A percentile compares a stretch with the other conserved stretches of the same genome.
These are phyloP conservation scores for Rhinichthys klamathensis DNA, from an alignment of 2,113 vertebrate genomes.

Conservation along the genomic window DNA sequence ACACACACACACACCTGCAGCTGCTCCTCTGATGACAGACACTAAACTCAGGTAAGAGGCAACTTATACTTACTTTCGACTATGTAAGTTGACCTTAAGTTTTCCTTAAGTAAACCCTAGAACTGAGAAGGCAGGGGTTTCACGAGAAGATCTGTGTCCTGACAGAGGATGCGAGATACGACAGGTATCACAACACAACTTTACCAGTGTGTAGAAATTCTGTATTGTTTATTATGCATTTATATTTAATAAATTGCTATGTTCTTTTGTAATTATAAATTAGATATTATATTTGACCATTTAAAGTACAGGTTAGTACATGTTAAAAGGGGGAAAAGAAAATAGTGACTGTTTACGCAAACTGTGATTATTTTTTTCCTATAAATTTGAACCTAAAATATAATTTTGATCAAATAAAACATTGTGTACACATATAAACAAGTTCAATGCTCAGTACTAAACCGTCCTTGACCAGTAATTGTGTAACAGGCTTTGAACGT, in stretches of 20 bases:
- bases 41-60: constrained; percentile 37
- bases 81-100: not conserved
- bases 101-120: not conserved
- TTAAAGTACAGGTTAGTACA: not conserved
- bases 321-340: not conserved
- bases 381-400: not conserved
- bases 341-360: not conserved
- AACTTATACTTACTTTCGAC: not conserved
- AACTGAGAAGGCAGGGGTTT: not conserved
- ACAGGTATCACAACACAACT: not conserved
- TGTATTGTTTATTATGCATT: not conserved
- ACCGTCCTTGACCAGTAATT: not conserved
- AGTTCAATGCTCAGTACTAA: not conserved
- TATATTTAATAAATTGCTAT: not conserved
- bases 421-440: not conserved
- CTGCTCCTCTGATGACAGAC: constrained; percentile 47
- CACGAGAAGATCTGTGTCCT: not conserved
- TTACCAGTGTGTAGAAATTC: not conserved
- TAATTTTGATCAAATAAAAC: not conserved
- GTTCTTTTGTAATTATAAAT: not conserved
- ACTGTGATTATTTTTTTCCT: not conserved
- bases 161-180: not conserved
- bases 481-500: not conserved
- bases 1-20: constrained; percentile 55
- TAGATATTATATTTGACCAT: not conserved